Evolutionary conservation across 2,797 vertebrate genomes (phyloP), one percentile per base, ranked within the genome.

Genomic region (Melanogrammus aeglefinus): DNA sequence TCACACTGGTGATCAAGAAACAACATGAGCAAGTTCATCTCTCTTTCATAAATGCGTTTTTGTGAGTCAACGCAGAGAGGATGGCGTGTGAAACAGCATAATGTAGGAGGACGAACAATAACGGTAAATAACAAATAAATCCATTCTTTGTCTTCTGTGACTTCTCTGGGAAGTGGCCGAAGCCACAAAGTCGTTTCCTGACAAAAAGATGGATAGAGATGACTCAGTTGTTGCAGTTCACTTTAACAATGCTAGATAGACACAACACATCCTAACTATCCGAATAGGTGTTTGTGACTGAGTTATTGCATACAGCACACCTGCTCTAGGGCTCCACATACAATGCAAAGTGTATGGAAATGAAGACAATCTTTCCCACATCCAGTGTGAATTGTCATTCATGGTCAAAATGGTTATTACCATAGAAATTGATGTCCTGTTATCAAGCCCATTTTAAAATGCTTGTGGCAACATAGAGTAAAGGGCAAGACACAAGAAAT

Each of bases 341-440:
- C 63, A 24, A 69, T 69, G 63, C 63, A 69, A 69, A 69, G n/a
- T 69, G 63, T 69, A 69, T 69, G n/a, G 63, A 69, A 69, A 69
- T 24, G 29, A 27, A 69, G 63, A 69, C 63, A 69, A 69, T 69
- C 24, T 27, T 69, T 69, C 63, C 63, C 7, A 69, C 63, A 27
- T 69, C n/a, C 63, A 3, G 24, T 69, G 63, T 27, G 63, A 27
- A 69, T 66, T 66, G 4, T 27, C 57, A 66, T 27, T 69, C 63
- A 69, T 16, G 8, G 24, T 69, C 5, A 69, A 24, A 69, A 69
- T 12, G 24, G 24, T 24, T 21, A 72, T 72, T 72, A 72, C 29
- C 70, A 72, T 72, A 72, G 27, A 72, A 72, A 72, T 72, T 31
- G 70, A 35, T 16, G 70, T 1, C 33, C 33, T 31, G 13, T 72